Evolutionary conservation across 1,140 invertebrate genomes (phyloP).

Genomic region (Neocloeon triangulifer): DNA sequence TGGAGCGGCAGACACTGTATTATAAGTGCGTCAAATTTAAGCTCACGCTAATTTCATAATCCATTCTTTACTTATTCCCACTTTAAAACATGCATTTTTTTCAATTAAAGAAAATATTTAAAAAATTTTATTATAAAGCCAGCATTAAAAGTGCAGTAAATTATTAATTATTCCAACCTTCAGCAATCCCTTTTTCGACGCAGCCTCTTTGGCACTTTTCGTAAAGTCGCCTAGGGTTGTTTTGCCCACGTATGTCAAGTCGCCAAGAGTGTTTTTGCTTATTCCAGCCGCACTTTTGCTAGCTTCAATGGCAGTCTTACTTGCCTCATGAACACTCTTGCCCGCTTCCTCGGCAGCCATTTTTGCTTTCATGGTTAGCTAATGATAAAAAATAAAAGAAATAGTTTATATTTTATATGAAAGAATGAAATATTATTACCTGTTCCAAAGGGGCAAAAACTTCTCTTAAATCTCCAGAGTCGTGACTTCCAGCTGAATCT

Average conservation of each 20-base stretch:
- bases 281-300: conserved; percentile 68
- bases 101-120: no score
- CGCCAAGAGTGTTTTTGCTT: conserved; percentile 69
- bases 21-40: no score
- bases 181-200: conserved; percentile 59
- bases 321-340: conserved; percentile 54
- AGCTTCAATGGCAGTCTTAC: conserved; percentile 62
- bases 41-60: no score
- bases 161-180: conserved; percentile 30
- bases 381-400: background rate
- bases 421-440: conserved; percentile 4
- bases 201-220: conserved; percentile 70
- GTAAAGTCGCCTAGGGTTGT: conserved; percentile 72
- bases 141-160: background rate
- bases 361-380: conserved; percentile 70
- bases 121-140: no score
- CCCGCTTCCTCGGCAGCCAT: conserved; percentile 69
- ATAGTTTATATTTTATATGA: conserved; percentile 1
- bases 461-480: no score
- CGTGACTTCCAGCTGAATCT: no score
- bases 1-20: no score
- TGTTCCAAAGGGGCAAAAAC: conserved; percentile 12
- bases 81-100: no score
- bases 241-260: conserved; percentile 66
- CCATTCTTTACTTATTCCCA: no score